Base-by-base conservation (phyloP, 53 echinoderm and acorn worm species). In the Arbacia lixula region DNA sequence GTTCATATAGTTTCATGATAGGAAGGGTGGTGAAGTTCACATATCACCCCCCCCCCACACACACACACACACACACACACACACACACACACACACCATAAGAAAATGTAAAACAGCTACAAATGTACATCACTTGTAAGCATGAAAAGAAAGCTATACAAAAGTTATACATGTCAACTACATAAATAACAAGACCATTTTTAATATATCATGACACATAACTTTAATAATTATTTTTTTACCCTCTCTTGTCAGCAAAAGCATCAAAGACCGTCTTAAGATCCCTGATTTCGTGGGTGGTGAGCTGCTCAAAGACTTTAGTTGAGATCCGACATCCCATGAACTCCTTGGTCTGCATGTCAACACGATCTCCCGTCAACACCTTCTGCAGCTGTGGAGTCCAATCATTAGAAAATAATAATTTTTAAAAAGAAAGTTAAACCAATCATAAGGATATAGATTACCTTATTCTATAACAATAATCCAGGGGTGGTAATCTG, bases 221-320 rank as follows among this genome's bases (percentile, higher is more conserved):
- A 50, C 50, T 17, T 17, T 14, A 50, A 50, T 50, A 19, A 50
- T 12, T 17, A 14, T 22, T 9, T 49, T 53, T 85, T 81, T 83
- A 96, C 96, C 93, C 93, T 31, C 91, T 86, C 28, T 85, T 89
- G 76, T 96, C 89, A 20, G 93, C 93, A 88, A 96, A 96, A 16
- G 90, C 96, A 89, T 96, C 96, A 94, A 93, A 96, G 25, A 96
- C 96, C 30, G 92, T 93, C 67, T 96, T 96, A 56, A 96, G 74
- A 56, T 96, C 96, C n/a, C 96, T 81, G 35, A 96, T 96, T 57
- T 96, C 96, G 53, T 96, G 96, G 6, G 96, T 89, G 10, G 96
- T 96, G 1, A 96, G 77, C 64, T 91, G 89, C 33, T 91, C 90
- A 81, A 96, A 91, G 12, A 91, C 93, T 82, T 85, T 91, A 41